These are phyloP conservation scores for Nicator chloris DNA, from an alignment of 2,113 vertebrate genomes.

Conservation along the genomic window DNA sequence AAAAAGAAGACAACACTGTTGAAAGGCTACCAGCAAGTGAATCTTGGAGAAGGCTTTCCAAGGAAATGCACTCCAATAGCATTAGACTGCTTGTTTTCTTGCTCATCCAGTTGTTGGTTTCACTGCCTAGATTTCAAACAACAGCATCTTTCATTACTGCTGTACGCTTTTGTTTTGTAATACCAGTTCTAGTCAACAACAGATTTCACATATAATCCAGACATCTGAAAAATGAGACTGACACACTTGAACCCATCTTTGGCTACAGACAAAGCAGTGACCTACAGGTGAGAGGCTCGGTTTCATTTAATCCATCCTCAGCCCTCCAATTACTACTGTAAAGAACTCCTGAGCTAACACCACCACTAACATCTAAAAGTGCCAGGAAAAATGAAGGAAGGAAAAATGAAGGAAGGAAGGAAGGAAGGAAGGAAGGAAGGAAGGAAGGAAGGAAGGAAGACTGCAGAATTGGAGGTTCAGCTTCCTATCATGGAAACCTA, in stretches of 20 bases:
- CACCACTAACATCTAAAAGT: not conserved
- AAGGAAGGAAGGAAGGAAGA: not conserved
- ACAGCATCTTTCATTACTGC: not conserved
- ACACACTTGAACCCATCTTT: not conserved
- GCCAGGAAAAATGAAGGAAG: not conserved
- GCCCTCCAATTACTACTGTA: not conserved
- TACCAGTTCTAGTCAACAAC: not conserved
- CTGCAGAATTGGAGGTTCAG: not conserved
- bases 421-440: not conserved
- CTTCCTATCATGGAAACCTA: not conserved
- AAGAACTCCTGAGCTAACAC: not conserved
- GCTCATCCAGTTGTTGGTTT: not conserved
- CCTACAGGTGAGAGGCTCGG: not conserved
- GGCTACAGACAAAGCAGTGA: not conserved
- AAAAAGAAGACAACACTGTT: not conserved
- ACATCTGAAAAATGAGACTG: not conserved
- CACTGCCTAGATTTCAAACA: constrained; percentile 13
- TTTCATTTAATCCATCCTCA: not conserved
- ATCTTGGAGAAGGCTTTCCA: not conserved
- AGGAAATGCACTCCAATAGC: constrained; percentile 27
- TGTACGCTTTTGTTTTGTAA: not conserved
- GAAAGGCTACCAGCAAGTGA: constrained; percentile 22
- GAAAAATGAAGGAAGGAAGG: not conserved
- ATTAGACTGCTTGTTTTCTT: not conserved
- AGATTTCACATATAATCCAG: not conserved